Evolutionary conservation across 2,888 invertebrate species (phyloP).

Genomic region (Meandrusa payeni): DNA sequence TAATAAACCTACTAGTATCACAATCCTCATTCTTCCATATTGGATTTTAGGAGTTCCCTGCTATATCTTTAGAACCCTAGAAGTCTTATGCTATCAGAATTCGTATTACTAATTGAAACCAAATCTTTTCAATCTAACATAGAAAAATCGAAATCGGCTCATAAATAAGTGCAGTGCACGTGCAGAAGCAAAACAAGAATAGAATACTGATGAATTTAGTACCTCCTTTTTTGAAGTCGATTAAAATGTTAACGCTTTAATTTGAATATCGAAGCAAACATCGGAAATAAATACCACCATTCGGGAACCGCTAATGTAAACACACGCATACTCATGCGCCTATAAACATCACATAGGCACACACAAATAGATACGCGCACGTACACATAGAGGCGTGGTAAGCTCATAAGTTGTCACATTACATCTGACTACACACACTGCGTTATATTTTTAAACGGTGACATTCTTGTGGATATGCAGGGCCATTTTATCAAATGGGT

Average conservation of each 20-base stretch:
- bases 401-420: conserved; percentile 10
- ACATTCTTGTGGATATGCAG: conserved; percentile 20
- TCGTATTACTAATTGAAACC: no score
- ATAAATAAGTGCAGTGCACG: no score
- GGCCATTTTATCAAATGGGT: conserved; percentile 21
- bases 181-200: no score
- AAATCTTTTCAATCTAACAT: no score
- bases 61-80: no score
- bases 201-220: no score
- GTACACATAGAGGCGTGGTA: not conserved
- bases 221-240: no score
- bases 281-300: conserved; percentile 15
- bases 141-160: no score
- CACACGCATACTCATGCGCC: not conserved
- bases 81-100: no score
- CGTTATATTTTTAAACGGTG: conserved; percentile 20
- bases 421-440: conserved; percentile 4
- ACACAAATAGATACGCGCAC: not conserved
- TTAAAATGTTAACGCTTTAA: not conserved
- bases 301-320: conserved; percentile 5
- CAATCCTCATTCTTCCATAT: no score
- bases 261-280: conserved; percentile 9
- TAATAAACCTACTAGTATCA: no score
- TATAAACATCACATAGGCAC: not conserved
- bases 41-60: no score